A percentile compares a stretch with the other conserved stretches of the same genome.
phyloP scores from a whole-genome alignment of 1,140 invertebrate genomes.

The Papilio xuthus region DNA sequence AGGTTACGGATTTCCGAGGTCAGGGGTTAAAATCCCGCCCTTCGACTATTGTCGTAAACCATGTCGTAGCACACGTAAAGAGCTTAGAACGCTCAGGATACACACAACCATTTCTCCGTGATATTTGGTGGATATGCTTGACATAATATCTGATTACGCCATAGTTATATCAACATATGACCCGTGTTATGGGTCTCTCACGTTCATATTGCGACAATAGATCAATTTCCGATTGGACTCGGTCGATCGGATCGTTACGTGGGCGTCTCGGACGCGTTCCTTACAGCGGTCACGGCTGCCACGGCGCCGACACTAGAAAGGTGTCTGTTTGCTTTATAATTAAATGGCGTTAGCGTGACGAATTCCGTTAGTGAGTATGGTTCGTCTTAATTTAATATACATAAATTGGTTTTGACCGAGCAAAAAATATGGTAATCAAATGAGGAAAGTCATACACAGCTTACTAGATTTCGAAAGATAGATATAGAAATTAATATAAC shows the following conservation, averaged over 20 bases:
- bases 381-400: neutral
- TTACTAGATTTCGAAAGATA: neutral
- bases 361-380: neutral
- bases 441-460: neutral
- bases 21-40: no score
- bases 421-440: neutral
- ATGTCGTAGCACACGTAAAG: no score
- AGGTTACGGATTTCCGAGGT: no score
- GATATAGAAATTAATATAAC: no score
- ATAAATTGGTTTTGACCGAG: neutral
- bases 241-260: constrained; percentile 40
- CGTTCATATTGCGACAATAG: constrained; percentile 42
- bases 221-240: constrained; percentile 47
- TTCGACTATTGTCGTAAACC: no score
- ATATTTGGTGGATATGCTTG: neutral
- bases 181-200: neutral
- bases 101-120: no score
- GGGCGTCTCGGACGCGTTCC: constrained; percentile 44
- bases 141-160: neutral
- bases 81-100: no score
- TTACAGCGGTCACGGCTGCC: constrained; percentile 23
- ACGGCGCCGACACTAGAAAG: neutral
- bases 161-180: neutral
- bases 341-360: constrained; percentile 34
- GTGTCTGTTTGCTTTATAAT: constrained; percentile 42